Percentiles rank a stretch among this genome's conserved stretches.
Conservation (phyloP, 2,888 invertebrate species). For the Epistrophella euchroma region DNA sequence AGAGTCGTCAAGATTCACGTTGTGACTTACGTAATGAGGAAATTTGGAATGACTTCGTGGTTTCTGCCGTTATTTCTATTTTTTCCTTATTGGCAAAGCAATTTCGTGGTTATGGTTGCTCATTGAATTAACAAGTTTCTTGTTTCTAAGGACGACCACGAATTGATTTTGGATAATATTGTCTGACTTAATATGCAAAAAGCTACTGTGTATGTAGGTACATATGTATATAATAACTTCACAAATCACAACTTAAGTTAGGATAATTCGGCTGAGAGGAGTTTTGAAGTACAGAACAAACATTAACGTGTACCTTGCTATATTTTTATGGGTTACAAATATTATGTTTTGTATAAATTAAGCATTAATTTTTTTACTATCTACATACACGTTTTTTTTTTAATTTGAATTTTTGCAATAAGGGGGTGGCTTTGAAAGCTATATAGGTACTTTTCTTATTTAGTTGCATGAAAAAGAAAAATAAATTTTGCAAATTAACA, state of each 20-base stretch:
- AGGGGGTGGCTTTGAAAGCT: neutral
- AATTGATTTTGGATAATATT: constrained; percentile 79
- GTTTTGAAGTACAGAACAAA: constrained; percentile 54
- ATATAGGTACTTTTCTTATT: constrained; percentile 2
- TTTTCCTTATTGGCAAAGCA: constrained; percentile 52
- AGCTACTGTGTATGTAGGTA: too few relatives aligned
- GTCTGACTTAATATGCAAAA: constrained; percentile 66
- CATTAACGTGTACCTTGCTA: constrained; percentile 8
- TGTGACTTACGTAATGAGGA: constrained; percentile 62
- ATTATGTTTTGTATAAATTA: constrained; percentile 48
- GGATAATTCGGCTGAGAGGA: constrained; percentile 26
- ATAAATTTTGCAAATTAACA: constrained; percentile 4
- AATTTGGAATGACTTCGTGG: constrained; percentile 27
- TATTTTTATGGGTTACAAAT: constrained; percentile 11
- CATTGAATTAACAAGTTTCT: constrained; percentile 84
- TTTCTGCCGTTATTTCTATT: constrained; percentile 6
- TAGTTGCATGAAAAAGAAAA: neutral
- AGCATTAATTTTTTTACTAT: constrained; percentile 34
- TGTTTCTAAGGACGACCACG: constrained; percentile 81
- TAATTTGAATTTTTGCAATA: neutral
- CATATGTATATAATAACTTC: constrained; percentile 63
- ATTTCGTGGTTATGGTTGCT: constrained; percentile 44
- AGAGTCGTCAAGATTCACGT: constrained; percentile 48
- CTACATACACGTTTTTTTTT: neutral
- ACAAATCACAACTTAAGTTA: constrained; percentile 45